Evolutionary conservation across 2,113 vertebrate species (phyloP), one percentile per base, ranked within the genome.

Genomic region (Calyptomena viridis): DNA sequence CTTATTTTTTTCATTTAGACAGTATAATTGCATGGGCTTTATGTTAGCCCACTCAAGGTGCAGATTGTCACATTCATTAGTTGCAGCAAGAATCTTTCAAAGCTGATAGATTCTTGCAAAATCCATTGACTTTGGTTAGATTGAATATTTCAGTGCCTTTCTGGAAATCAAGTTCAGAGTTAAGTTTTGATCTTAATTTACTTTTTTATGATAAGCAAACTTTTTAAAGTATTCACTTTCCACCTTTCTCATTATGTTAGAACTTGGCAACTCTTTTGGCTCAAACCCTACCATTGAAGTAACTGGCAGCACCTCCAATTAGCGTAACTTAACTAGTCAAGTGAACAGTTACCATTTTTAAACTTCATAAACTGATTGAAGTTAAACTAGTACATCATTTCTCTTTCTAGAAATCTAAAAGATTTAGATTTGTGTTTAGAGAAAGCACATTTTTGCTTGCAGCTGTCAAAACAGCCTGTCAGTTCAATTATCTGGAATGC

Each of bases 381-480:
- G 87, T 97, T 96, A 96, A 97, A 95, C 58, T 35, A 97, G 83
- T 96, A 95, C 93, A 97, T 96, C 31, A 96, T 96, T 97, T 96
- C 95, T 97, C 93, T 95, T 96, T 89, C 84, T 96, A 90, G 35
- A 98, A 97, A 97, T 95, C 96, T 91, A 96, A 95, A 97, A 97
- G 96, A 98, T 97, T 98, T 98, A 98, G 89, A 97, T 46, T 91
- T 90, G 90, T 97, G 67, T 98, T 98, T 98, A 94, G 95, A 96
- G 79, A 85, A 97, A 97, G 96, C 82, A 96, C 79, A 68, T 96
- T 97, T 97, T 96, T 94, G 42, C 94, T 97, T 96, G 92, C 97
- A 98, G 97, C 97, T 98, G 97, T 98, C 97, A 97, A 98, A 98
- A 98, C 95, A 98, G 92, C 66, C 96, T 98, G 98, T 97, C 98